phyloP scores from a whole-genome alignment of 1,140 invertebrate genomes.

The Lepidurus packardi region DNA sequence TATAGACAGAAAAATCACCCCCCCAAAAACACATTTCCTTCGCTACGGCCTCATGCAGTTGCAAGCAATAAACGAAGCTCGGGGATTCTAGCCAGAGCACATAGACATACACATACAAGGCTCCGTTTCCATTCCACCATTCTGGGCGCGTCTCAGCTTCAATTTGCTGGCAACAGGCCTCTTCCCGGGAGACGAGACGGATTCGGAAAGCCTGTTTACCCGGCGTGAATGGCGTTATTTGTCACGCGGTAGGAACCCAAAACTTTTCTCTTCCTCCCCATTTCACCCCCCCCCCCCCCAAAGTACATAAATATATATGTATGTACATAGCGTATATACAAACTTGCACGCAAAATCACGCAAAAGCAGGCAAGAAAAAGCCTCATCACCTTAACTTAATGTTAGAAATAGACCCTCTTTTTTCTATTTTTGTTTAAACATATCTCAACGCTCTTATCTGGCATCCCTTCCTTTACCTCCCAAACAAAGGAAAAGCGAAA shows the following conservation, averaged over 20 bases:
- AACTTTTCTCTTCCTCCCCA: not conserved
- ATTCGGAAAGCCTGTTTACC: constrained; percentile 9
- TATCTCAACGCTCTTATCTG: too few species aligned
- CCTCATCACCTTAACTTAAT: too few species aligned
- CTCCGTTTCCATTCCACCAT: not conserved
- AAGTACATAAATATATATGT: not conserved
- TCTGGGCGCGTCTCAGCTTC: not conserved
- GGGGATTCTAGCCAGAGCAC: not conserved
- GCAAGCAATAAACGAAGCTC: not conserved
- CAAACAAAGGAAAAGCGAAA: too few species aligned
- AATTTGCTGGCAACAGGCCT: constrained; percentile 21
- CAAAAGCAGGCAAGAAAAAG: too few species aligned
- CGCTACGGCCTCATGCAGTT: not conserved
- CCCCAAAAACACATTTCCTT: not conserved
- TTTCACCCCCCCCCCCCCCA: not conserved
- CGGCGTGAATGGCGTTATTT: constrained; percentile 1
- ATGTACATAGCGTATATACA: not conserved
- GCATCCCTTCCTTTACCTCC: too few species aligned
- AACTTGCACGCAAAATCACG: not conserved
- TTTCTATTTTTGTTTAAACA: too few species aligned
- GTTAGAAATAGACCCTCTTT: too few species aligned
- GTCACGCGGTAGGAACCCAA: not conserved
- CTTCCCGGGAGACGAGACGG: constrained; percentile 10
- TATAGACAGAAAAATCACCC: constrained; percentile 18
- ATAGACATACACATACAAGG: not conserved